These are phyloP conservation scores for Chrysoperla carnea DNA, from an alignment of 1,140 invertebrate genomes.

Conservation along the genomic window DNA sequence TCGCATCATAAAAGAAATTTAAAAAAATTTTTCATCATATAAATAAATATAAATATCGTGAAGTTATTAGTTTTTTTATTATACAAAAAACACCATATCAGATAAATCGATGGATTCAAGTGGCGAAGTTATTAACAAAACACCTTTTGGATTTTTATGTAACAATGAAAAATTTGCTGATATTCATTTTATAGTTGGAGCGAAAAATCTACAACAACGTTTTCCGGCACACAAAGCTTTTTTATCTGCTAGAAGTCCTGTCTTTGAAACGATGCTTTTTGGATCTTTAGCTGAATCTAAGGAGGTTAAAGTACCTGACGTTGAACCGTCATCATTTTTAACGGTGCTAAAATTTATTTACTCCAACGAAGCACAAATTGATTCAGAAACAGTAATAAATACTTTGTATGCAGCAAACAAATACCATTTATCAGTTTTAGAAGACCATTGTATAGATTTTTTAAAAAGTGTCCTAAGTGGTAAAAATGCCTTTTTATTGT, in stretches of 20 bases:
- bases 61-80: too few relatives aligned
- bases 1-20: too few relatives aligned
- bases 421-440: slow-evolving; percentile 66
- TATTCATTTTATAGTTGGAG: too few relatives aligned
- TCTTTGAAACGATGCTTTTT: slow-evolving; percentile 82
- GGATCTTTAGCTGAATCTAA: slow-evolving; percentile 45
- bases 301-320: slow-evolving; percentile 66
- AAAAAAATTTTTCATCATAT: too few relatives aligned
- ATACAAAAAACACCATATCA: too few relatives aligned
- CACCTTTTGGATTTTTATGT: too few relatives aligned
- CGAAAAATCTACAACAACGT: slow-evolving; percentile 42
- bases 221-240: slow-evolving; percentile 77
- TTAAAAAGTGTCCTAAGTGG: slow-evolving; percentile 59
- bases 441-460: slow-evolving; percentile 73
- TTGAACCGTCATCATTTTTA: slow-evolving; percentile 61
- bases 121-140: too few relatives aligned
- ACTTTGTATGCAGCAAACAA: slow-evolving; percentile 77
- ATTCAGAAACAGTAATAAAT: slow-evolving; percentile 74
- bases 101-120: too few relatives aligned
- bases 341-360: slow-evolving; percentile 61
- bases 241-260: slow-evolving; percentile 61
- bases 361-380: slow-evolving; percentile 69
- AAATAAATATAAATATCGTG: too few relatives aligned
- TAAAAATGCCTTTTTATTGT: slow-evolving; percentile 72
- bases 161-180: too few relatives aligned